Evolutionary conservation across 2,888 invertebrate genomes (phyloP), one percentile per base, ranked within the genome.

Genomic region (Dasypogon diadema): DNA sequence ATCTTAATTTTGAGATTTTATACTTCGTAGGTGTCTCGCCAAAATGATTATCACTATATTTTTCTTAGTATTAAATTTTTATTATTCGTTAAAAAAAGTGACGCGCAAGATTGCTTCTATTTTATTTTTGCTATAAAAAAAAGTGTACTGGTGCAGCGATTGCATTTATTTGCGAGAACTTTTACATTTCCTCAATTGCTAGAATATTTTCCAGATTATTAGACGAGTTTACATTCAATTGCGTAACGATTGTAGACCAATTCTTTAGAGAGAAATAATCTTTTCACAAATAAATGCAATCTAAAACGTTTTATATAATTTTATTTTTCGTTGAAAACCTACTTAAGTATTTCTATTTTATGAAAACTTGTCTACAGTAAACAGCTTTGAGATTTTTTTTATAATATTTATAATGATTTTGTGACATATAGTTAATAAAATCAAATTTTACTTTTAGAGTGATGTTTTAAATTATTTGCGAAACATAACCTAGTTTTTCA

Each of bases 301-400:
- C 54, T 54, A 70, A 24, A 14, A 46, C 22, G 54, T 10, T 26
- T 26, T 56, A 21, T 51, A 21, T 54, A 70, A 70, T 54, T 6
- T 70, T 54, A 34, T 68, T 68, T 70, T 70, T 54, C 51, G 70
- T 70, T 70, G 70, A 70, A 70, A 70, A 70, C 70, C 70, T 70
- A 70, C 70, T 70, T 70, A 70, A 70, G 70, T 70, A 70, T 70
- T 70, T 70, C 70, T 70, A 54, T 70, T 70, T 70, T 70, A 54
- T 70, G 70, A 54, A 70, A 54, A 70, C 70, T 70, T 70, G 48
- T 68, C 70, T 70, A 70, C 70, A 70, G 54, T 54, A 70, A 70
- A 70, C 70, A 54, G 70, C 70, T 70, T 70, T 70, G 54, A 30
- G 54, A 70, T 70, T 70, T 70, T 68, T 70, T 70, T 54, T 42